phyloP scores from a whole-genome alignment of 1,140 invertebrate genomes.

The Lordiphosa clarofinis region DNA sequence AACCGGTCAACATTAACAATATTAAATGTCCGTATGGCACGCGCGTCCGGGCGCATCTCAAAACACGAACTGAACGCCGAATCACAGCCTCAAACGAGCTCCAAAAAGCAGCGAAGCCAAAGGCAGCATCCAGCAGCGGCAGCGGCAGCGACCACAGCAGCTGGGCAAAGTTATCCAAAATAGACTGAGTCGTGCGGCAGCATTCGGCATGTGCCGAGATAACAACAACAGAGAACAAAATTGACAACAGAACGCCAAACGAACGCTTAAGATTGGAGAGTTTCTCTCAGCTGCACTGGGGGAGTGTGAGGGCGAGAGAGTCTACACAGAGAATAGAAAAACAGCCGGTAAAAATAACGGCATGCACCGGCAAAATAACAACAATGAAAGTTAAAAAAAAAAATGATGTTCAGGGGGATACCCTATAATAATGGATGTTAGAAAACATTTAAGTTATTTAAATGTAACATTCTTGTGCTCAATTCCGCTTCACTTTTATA shows the following conservation, averaged over 20 bases:
- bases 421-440: neutral
- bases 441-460: too few species aligned
- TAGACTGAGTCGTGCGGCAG: conserved; percentile 35
- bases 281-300: conserved; percentile 34
- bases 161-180: conserved; percentile 57
- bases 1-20: conserved; percentile 38
- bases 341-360: conserved; percentile 54
- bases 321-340: conserved; percentile 13
- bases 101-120: conserved; percentile 29
- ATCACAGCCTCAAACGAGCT: conserved; percentile 34
- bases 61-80: conserved; percentile 77
- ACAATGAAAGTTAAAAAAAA: conserved; percentile 15
- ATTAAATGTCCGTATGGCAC: conserved; percentile 54
- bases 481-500: too few species aligned
- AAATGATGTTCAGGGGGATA: neutral
- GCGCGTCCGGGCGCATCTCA: conserved; percentile 74
- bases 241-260: conserved; percentile 29
- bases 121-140: conserved; percentile 29
- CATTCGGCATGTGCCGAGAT: conserved; percentile 52
- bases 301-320: conserved; percentile 4
- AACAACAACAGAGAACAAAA: conserved; percentile 72
- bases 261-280: conserved; percentile 28
- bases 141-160: conserved; percentile 29
- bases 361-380: conserved; percentile 54
- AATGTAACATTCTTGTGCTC: too few species aligned